Evolutionary conservation across 2,888 invertebrate genomes (phyloP).

Genomic region (Heteromyza rotundicornis): DNA sequence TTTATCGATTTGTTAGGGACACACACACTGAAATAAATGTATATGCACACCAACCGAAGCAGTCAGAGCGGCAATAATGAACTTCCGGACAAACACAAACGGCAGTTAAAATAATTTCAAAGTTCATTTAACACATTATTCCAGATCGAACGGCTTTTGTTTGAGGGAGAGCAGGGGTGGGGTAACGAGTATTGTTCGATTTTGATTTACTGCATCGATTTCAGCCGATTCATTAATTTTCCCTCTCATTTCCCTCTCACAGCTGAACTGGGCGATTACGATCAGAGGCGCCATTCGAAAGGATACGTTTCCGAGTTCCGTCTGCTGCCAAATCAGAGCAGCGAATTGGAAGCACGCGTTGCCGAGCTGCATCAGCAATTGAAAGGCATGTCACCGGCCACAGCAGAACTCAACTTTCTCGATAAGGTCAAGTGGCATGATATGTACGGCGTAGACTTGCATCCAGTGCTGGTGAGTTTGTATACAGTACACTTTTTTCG

Average conservation of each 20-base stretch:
- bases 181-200: no score
- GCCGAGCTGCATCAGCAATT: constrained; percentile 88
- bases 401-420: constrained; percentile 92
- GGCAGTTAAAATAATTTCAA: constrained; percentile 22
- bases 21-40: constrained; percentile 1
- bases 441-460: constrained; percentile 97
- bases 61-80: background rate
- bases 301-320: constrained; percentile 96
- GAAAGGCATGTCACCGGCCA: constrained; percentile 74
- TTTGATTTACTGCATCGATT: background rate
- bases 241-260: constrained; percentile 49
- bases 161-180: no score
- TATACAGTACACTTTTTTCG: no score
- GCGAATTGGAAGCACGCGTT: constrained; percentile 86
- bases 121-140: constrained; percentile 26
- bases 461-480: constrained; percentile 90
- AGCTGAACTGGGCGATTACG: constrained; percentile 97
- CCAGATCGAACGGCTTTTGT: background rate
- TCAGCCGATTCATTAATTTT: constrained; percentile 5
- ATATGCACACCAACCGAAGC: constrained; percentile 1
- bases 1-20: background rate
- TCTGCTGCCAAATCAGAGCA: constrained; percentile 89
- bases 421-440: constrained; percentile 99
- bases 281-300: constrained; percentile 82
- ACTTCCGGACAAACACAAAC: constrained; percentile 12